Percentiles rank a stretch among this genome's conserved stretches.
Conservation (phyloP, 2,797 vertebrate genomes). For the Scomberomorus guttatus region DNA sequence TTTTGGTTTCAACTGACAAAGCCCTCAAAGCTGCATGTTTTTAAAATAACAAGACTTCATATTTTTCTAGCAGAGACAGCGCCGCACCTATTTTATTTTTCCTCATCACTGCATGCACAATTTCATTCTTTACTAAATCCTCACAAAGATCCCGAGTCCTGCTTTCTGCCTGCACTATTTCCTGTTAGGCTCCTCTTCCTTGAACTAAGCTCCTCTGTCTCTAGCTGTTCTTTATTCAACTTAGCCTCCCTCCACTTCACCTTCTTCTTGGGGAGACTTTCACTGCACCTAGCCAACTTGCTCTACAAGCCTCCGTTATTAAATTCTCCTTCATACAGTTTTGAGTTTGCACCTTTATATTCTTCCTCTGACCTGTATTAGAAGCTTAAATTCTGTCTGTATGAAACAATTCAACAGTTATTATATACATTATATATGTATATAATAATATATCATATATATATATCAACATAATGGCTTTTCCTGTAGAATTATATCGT, state of each 20-base stretch:
- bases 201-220: constrained; percentile 53
- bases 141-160: constrained; percentile 40
- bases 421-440: too few species aligned
- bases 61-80: not conserved
- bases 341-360: constrained; percentile 8
- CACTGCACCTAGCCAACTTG: constrained; percentile 11
- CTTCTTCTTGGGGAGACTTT: constrained; percentile 39
- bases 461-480: too few species aligned
- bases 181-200: constrained; percentile 52
- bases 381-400: not conserved
- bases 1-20: not conserved
- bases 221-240: constrained; percentile 51
- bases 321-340: constrained; percentile 17
- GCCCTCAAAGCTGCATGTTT: not conserved
- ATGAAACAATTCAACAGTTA: too few species aligned
- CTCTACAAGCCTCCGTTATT: constrained; percentile 32
- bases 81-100: constrained; percentile 32
- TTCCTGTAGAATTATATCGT: too few species aligned
- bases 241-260: constrained; percentile 44
- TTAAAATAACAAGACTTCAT: not conserved
- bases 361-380: not conserved
- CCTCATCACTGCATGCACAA: constrained; percentile 35
- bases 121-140: constrained; percentile 50
- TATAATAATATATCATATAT: too few species aligned
- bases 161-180: constrained; percentile 51